A percentile compares a stretch with the other conserved stretches of the same genome.
These are phyloP conservation scores for Ditylenchus weischeri DNA, from an alignment of 2,888 invertebrate species.

Conservation along the genomic window DNA sequence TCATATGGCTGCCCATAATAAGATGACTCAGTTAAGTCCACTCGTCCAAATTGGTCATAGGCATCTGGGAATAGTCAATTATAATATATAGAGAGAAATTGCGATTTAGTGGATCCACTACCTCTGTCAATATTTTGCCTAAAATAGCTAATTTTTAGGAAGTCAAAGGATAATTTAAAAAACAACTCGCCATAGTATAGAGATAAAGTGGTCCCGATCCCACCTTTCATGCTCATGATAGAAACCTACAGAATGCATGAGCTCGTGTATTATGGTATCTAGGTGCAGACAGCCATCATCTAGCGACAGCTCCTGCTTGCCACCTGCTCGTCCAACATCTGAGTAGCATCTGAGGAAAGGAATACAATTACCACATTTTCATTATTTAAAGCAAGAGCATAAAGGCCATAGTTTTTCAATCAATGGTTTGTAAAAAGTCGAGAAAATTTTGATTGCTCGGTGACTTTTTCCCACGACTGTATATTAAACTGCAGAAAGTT, in stretches of 20 bases:
- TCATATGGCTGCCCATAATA: slow-evolving; percentile 56
- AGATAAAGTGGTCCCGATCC: slow-evolving; percentile 57
- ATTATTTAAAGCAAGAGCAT: not conserved
- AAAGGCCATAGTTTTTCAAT: not conserved
- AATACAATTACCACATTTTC: not conserved
- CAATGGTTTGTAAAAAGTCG: not conserved
- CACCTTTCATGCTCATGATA: slow-evolving; percentile 59
- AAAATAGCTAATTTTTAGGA: too few species aligned
- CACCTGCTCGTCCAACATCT: slow-evolving; percentile 58
- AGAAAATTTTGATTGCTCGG: too few species aligned
- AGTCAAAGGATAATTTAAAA: too few species aligned
- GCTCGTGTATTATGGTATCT: slow-evolving; percentile 58
- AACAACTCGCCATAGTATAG: slow-evolving; percentile 48
- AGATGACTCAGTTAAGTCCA: slow-evolving; percentile 55
- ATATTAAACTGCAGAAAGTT: too few species aligned
- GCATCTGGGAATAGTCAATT: slow-evolving; percentile 44
- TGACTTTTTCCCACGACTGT: too few species aligned
- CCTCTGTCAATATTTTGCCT: slow-evolving; percentile 56
- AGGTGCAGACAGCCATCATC: slow-evolving; percentile 58
- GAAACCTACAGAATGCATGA: slow-evolving; percentile 52
- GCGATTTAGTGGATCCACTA: slow-evolving; percentile 15
- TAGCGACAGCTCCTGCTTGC: slow-evolving; percentile 57
- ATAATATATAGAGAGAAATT: not conserved
- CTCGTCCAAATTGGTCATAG: slow-evolving; percentile 59
- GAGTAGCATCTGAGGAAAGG: slow-evolving; percentile 53